Conservation (phyloP, 2,797 vertebrate genomes). For the Pelobates cultripes region DNA sequence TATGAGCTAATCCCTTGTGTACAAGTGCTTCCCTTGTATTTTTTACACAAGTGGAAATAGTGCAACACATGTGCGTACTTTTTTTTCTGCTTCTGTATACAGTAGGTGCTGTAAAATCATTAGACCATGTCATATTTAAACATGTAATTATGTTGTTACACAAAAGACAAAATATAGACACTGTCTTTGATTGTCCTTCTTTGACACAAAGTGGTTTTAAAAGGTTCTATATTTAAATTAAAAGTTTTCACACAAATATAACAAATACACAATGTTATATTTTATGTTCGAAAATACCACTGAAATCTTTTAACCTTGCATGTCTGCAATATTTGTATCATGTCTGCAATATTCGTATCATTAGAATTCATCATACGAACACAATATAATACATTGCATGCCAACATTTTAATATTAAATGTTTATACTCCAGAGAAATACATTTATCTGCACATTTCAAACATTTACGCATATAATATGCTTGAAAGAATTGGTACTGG, state of each 20-base stretch:
- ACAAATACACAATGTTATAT: too few species aligned
- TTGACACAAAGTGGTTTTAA: not conserved
- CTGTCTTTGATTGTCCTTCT: constrained; percentile 22
- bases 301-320: too few species aligned
- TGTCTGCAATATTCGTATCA: too few species aligned
- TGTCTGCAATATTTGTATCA: too few species aligned
- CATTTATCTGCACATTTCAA: too few species aligned
- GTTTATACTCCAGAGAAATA: too few species aligned
- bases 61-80: constrained; percentile 30
- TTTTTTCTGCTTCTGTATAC: constrained; percentile 36
- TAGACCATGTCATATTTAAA: constrained; percentile 40
- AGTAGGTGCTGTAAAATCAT: constrained; percentile 44
- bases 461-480: too few species aligned
- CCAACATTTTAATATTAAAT: too few species aligned
- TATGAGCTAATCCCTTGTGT: constrained; percentile 36
- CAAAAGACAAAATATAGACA: constrained; percentile 14
- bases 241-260: not conserved
- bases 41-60: constrained; percentile 33
- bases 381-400: too few species aligned
- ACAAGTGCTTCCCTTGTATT: constrained; percentile 45
- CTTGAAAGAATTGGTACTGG: too few species aligned
- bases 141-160: constrained; percentile 19
- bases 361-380: too few species aligned
- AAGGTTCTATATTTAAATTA: not conserved
- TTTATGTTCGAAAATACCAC: too few species aligned